These are phyloP conservation scores for Aphidius gifuensis DNA, from an alignment of 1,140 invertebrate species.

Conservation along the genomic window DNA sequence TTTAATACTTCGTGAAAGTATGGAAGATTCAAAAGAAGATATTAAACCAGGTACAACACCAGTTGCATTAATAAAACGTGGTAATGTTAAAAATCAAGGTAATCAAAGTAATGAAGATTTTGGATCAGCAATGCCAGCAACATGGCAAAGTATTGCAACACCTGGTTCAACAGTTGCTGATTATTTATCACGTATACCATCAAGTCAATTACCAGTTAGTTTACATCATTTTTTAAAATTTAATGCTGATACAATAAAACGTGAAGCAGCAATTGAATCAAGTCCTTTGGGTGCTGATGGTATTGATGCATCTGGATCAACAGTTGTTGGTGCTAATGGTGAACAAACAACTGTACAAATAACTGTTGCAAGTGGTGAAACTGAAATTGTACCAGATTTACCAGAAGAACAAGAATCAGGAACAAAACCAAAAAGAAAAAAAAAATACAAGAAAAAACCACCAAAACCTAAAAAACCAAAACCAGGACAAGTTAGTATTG, in stretches of 20 bases:
- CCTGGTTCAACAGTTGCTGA: conserved; percentile 74
- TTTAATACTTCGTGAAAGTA: conserved; percentile 58
- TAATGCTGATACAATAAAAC: conserved; percentile 59
- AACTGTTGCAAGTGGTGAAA: conserved; percentile 47
- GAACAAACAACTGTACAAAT: conserved; percentile 52
- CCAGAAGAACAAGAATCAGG: conserved; percentile 52
- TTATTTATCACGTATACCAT: conserved; percentile 70
- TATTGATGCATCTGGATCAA: conserved; percentile 44
- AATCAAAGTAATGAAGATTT: conserved; percentile 47
- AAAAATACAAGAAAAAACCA: conserved; percentile 78
- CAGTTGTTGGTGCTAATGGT: conserved; percentile 42
- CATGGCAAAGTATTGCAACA: conserved; percentile 71
- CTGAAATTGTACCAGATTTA: conserved; percentile 56
- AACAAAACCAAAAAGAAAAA: conserved; percentile 66
- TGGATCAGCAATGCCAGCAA: conserved; percentile 48
- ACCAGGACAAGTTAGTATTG: conserved; percentile 70
- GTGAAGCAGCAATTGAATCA: conserved; percentile 55
- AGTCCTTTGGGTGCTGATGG: conserved; percentile 52
- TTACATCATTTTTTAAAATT: conserved; percentile 62
- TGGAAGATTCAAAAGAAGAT: conserved; percentile 55
- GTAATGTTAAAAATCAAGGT: conserved; percentile 48
- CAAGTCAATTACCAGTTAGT: conserved; percentile 55
- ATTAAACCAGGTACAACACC: conserved; percentile 53
- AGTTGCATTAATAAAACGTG: conserved; percentile 57
- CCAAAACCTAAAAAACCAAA: conserved; percentile 69